A percentile compares a stretch with the other conserved stretches of the same genome.
These are phyloP conservation scores for Eutolmus rufibarbis DNA, from an alignment of 2,888 invertebrate species.

Conservation along the genomic window DNA sequence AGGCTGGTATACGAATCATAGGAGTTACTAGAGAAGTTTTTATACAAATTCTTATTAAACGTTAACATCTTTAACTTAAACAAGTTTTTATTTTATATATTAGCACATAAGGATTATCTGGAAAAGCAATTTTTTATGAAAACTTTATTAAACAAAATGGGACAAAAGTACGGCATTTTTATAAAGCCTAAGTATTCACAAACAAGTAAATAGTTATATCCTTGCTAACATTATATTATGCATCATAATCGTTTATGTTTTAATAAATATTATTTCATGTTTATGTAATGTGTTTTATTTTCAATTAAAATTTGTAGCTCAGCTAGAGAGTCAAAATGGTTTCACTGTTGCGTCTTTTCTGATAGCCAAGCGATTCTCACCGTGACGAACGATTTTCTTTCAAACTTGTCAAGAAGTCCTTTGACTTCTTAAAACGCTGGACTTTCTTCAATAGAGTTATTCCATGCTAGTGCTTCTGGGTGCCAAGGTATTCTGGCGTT, in stretches of 20 bases:
- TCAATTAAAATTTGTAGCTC: background rate
- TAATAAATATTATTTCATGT: constrained; percentile 30
- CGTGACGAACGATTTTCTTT: too few species aligned
- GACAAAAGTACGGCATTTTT: background rate
- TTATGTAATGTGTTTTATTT: background rate
- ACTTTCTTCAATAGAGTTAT: too few species aligned
- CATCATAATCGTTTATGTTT: constrained; percentile 17
- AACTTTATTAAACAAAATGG: background rate
- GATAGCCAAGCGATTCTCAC: too few species aligned
- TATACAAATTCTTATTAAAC: constrained; percentile 6
- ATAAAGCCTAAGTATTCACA: background rate
- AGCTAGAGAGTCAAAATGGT: too few species aligned
- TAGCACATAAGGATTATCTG: constrained; percentile 9
- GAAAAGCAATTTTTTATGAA: constrained; percentile 26
- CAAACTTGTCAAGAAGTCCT: too few species aligned
- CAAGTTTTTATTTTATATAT: constrained; percentile 12
- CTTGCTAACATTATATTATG: background rate
- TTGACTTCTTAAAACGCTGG: too few species aligned
- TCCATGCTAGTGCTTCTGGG: too few species aligned
- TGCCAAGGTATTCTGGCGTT: too few species aligned
- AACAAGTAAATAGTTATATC: background rate
- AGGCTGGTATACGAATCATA: constrained; percentile 91
- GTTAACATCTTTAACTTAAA: constrained; percentile 20
- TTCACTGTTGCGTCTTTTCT: too few species aligned
- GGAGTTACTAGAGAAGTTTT: constrained; percentile 58